Evolutionary conservation across 2,797 vertebrate species (phyloP), one percentile per base, ranked within the genome.

Genomic region (Eptatretus atami): DNA sequence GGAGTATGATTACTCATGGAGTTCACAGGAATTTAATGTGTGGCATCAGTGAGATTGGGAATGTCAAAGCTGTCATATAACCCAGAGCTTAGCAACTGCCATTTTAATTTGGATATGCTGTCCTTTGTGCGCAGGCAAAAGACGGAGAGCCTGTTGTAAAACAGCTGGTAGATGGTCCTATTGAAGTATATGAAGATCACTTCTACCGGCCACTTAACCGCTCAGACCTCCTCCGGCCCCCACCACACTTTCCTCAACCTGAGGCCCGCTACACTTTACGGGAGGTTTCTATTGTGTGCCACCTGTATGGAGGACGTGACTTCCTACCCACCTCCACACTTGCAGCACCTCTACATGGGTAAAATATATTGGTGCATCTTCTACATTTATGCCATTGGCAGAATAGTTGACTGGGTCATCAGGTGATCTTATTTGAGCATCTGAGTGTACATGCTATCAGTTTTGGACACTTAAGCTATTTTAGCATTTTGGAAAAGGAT

Each of bases 231-330:
- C 75, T 88, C 15, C 76, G 81, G 2, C 81, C 85, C 0, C 85
- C 85, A 0, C 75, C 78, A 53, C 77, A 74, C 67, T 92, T 88
- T 69, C 82, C 85, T 0, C 75, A 86, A 65, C 84, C 85, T 11
- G 80, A 80, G 71, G 83, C 74, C 65, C 77, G 85, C 0, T 76
- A 87, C 65, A 77, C 86, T 67, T 77, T 88, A n/a, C 72, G 80
- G 9, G 85, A 92, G 69, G 79, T 87, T 67, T 86, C 84, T 1
- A 77, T 87, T 1, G 75, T 85, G 66, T 92, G 85, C 83, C 85
- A 92, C 67, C 80, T 92, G 13, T 88, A 85, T 0, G 85, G 85
- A 1, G 85, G 85, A 61, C 78, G 76, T 64, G 85, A 92, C 73
- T 86, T 92, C 54, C 79, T 81, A 1, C 71, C 76, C 25, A 76